Evolutionary conservation across 2,797 vertebrate species (phyloP).

Genomic region (Taeniopygia guttata): DNA sequence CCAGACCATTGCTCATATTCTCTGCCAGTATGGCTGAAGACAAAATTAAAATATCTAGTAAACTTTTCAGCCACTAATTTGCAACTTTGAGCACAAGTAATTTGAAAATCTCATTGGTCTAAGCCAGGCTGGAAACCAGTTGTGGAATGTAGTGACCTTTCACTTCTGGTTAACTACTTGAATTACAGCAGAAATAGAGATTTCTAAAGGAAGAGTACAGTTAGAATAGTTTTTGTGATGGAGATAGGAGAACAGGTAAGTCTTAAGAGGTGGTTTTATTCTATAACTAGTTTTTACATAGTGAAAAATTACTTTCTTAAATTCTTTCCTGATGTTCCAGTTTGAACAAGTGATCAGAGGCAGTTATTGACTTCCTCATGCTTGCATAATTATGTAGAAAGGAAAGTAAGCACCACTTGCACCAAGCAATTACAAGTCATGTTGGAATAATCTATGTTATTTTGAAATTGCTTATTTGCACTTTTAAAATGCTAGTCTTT

Average conservation of each 20-base stretch:
- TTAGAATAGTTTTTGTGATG: not conserved
- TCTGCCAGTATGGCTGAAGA: not conserved
- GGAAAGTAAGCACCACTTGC: slow-evolving; percentile 44
- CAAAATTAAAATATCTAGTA: slow-evolving; percentile 21
- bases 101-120: not conserved
- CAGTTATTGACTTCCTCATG: slow-evolving; percentile 44
- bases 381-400: slow-evolving; percentile 54
- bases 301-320: not conserved
- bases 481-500: not conserved
- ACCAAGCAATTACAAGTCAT: not conserved
- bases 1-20: not conserved
- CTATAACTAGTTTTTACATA: not conserved
- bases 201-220: not conserved
- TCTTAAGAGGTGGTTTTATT: not conserved
- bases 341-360: slow-evolving; percentile 35
- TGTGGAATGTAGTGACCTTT: slow-evolving; percentile 40
- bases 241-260: not conserved
- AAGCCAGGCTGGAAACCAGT: slow-evolving; percentile 19
- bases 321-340: not conserved
- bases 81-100: not conserved
- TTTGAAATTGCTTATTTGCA: slow-evolving; percentile 31
- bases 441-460: not conserved
- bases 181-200: not conserved
- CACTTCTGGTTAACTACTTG: slow-evolving; percentile 24
- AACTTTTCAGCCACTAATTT: slow-evolving; percentile 24